Evolutionary conservation across 2,113 vertebrate species (phyloP).

Genomic region (Chrysochloris asiatica): DNA sequence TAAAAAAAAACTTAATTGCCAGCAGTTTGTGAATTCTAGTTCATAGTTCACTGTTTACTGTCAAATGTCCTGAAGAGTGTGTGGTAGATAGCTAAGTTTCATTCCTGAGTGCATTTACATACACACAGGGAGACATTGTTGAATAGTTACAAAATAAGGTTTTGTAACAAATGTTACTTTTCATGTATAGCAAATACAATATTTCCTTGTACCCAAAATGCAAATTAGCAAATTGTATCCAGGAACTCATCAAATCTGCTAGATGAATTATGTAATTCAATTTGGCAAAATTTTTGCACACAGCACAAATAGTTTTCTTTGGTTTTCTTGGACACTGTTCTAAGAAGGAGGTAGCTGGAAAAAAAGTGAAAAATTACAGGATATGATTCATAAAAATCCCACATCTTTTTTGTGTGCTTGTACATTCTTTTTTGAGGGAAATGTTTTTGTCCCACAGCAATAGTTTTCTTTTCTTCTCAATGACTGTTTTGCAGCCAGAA

Average conservation of each 20-base stretch:
- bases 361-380: constrained; percentile 84
- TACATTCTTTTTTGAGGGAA: constrained; percentile 81
- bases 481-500: constrained; percentile 58
- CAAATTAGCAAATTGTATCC: constrained; percentile 75
- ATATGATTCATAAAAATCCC: constrained; percentile 89
- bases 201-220: constrained; percentile 72
- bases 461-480: constrained; percentile 67
- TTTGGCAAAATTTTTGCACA: constrained; percentile 79
- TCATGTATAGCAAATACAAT: constrained; percentile 73
- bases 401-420: constrained; percentile 80
- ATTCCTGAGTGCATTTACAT: constrained; percentile 1
- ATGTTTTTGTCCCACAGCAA: constrained; percentile 81
- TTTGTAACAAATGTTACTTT: constrained; percentile 62
- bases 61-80: constrained; percentile 14
- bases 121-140: constrained; percentile 32
- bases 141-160: constrained; percentile 56
- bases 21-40: constrained; percentile 15
- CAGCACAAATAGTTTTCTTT: constrained; percentile 79
- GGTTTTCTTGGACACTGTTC: constrained; percentile 80
- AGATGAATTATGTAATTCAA: constrained; percentile 78
- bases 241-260: constrained; percentile 69
- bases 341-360: constrained; percentile 79
- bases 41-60: neutral
- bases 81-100: constrained; percentile 43
- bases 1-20: constrained; percentile 47